These are phyloP conservation scores for Drosophila tanythrix DNA, from an alignment of 2,888 invertebrate species.

Conservation along the genomic window DNA sequence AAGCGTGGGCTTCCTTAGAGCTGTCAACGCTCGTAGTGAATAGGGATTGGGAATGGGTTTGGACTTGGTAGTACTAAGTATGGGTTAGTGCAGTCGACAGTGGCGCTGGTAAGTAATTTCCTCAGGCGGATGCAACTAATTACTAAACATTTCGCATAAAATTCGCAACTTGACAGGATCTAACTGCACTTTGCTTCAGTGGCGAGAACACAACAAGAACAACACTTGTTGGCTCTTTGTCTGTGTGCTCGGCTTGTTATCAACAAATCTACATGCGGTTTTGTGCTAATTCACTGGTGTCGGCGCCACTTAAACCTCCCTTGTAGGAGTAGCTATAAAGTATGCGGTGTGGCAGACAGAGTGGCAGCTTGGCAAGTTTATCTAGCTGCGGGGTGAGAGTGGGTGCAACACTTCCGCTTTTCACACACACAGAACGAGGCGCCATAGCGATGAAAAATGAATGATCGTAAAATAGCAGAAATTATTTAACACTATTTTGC, in stretches of 20 bases:
- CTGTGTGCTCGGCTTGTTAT: slow-evolving; percentile 63
- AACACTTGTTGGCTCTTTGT: slow-evolving; percentile 33
- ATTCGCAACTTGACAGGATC: slow-evolving; percentile 76
- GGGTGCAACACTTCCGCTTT: slow-evolving; percentile 55
- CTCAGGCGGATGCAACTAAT: slow-evolving; percentile 80
- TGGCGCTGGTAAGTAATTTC: slow-evolving; percentile 71
- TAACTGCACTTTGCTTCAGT: slow-evolving; percentile 56
- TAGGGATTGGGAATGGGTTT: slow-evolving; percentile 19
- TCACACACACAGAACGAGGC: slow-evolving; percentile 33
- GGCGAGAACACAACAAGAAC: slow-evolving; percentile 42
- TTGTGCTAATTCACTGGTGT: slow-evolving; percentile 64
- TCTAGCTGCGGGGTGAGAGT: not conserved
- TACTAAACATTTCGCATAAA: slow-evolving; percentile 80
- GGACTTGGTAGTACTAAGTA: not conserved
- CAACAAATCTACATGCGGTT: slow-evolving; percentile 77
- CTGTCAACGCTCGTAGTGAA: slow-evolving; percentile 55
- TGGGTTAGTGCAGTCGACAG: slow-evolving; percentile 46
- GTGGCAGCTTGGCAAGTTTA: slow-evolving; percentile 22
- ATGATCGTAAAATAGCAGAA: slow-evolving; percentile 71
- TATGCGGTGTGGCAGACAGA: slow-evolving; percentile 50
- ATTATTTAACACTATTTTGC: slow-evolving; percentile 77
- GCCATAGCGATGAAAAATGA: slow-evolving; percentile 58
- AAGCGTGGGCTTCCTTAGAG: slow-evolving; percentile 48
- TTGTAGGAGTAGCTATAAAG: slow-evolving; percentile 57
- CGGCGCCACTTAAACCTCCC: slow-evolving; percentile 26